Evolutionary conservation across 2,797 vertebrate genomes (phyloP), one percentile per base, ranked within the genome.

Genomic region (Salmo trutta): DNA sequence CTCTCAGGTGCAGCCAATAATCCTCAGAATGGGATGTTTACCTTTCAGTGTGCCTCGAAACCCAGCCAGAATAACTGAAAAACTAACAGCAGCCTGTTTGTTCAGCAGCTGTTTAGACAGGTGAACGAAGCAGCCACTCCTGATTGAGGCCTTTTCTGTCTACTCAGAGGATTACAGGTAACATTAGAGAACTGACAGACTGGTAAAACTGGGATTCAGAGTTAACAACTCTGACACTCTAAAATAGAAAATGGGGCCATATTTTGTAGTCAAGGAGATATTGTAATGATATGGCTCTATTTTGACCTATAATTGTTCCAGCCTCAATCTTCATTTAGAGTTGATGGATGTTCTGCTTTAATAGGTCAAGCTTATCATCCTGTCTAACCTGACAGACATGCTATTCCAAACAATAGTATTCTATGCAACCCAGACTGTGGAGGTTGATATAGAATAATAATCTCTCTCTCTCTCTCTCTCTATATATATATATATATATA

Each of bases 21-120:
- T 81, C 80, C 72, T 3, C 33, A 29, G 24, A 80, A 76, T 76
- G 53, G 74, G 71, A 83, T 85, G 85, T 90, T 90, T 88, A 84
- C 73, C 24, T 87, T 90, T 85, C 74, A 73, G 76, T 72, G 36
- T 65, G 62, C 16, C 41, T 83, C 59, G 52, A 51, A 82, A 84
- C 56, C 17, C 3, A 53, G 17, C 52, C 77, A 67, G 19, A 41
- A 12, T 56, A 77, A 73, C 16, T 78, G 54, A 79, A 76, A 76
- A 81, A 78, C 71, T 80, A 85, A 83, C 74, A 83, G 65, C 75
- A 76, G 64, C 65, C 76, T 88, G 83, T 85, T 85, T 88, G 74
- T 83, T 89, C 85, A 88, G 84, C 78, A 81, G 81, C 75, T 91
- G 89, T 89, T 91, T 89, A 71, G 81, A 86, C 90, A 90, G 89